phyloP scores from a whole-genome alignment of 2,888 invertebrate species.

The Drosophila birchii region DNA sequence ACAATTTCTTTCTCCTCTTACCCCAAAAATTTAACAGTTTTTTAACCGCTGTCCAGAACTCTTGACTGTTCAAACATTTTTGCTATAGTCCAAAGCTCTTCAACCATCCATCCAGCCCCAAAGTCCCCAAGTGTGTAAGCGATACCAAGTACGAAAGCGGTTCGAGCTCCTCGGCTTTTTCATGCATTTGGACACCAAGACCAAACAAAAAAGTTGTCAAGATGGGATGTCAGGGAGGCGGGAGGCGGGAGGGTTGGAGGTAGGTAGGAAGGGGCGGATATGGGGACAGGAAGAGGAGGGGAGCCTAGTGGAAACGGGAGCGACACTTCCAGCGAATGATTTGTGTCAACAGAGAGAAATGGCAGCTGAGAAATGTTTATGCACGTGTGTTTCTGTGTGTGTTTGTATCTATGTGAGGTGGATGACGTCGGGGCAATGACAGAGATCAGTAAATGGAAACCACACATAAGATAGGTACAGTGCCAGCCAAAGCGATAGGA shows the following conservation, averaged over 20 bases:
- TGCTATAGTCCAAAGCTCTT: constrained; percentile 44
- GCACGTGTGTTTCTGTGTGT: constrained; percentile 38
- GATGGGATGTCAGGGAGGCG: constrained; percentile 8
- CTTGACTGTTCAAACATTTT: constrained; percentile 56
- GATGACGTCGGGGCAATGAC: constrained; percentile 44
- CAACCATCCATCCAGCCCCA: constrained; percentile 26
- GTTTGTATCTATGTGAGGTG: constrained; percentile 16
- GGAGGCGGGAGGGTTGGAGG: neutral
- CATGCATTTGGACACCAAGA: constrained; percentile 66
- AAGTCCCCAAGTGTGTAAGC: constrained; percentile 55
- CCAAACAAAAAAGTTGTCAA: constrained; percentile 40
- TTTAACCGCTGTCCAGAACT: constrained; percentile 19
- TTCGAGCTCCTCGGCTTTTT: constrained; percentile 19
- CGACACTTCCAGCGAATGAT: constrained; percentile 71
- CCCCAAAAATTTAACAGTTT: constrained; percentile 1
- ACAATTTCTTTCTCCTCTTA: neutral
- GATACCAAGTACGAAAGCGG: constrained; percentile 55
- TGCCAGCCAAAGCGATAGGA: constrained; percentile 3
- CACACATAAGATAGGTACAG: constrained; percentile 30
- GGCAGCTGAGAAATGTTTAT: constrained; percentile 57
- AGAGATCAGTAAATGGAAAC: constrained; percentile 52
- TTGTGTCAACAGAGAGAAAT: constrained; percentile 75
- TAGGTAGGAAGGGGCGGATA: neutral
- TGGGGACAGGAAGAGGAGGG: constrained; percentile 16
- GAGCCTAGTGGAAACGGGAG: constrained; percentile 45